A percentile compares a stretch with the other conserved stretches of the same genome.
Evolutionary conservation across 2,888 invertebrate genomes (phyloP).

Genomic region (Parthenolecanium corni): DNA sequence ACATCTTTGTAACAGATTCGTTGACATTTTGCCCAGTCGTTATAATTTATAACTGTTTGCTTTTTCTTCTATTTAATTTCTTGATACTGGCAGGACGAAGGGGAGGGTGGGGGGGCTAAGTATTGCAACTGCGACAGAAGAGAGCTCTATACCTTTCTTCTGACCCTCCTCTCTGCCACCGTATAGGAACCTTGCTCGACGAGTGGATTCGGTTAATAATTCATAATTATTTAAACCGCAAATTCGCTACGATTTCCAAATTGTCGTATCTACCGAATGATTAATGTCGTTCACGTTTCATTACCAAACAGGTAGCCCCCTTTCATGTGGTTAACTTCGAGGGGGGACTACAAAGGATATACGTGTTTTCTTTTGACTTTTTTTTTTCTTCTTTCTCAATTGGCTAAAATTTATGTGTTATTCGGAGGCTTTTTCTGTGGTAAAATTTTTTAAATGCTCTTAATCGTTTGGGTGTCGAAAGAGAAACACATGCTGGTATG

Average conservation of each 20-base stretch:
- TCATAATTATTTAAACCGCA: constrained; percentile 29
- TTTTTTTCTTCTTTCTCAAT: not conserved
- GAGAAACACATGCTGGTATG: not conserved
- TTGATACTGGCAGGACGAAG: too few species aligned
- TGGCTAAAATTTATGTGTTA: not conserved
- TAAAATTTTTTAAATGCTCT: not conserved
- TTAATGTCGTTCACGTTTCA: constrained; percentile 19
- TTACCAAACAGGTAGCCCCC: not conserved
- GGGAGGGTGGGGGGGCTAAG: too few species aligned
- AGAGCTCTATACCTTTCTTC: too few species aligned
- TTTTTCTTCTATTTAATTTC: constrained; percentile 4
- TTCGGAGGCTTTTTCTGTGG: not conserved
- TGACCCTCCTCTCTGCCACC: too few species aligned
- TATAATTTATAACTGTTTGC: constrained; percentile 27
- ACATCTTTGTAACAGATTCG: constrained; percentile 29
- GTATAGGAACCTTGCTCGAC: constrained; percentile 1
- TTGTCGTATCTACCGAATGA: constrained; percentile 23
- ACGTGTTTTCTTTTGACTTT: too few species aligned
- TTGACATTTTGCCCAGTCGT: constrained; percentile 26
- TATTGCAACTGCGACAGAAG: too few species aligned
- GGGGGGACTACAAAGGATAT: too few species aligned
- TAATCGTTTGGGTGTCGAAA: too few species aligned
- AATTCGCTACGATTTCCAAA: constrained; percentile 25
- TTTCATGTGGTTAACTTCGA: too few species aligned
- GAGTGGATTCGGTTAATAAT: constrained; percentile 22